Base-by-base conservation (phyloP, 1,140 invertebrate species). In the Agrypnia vestita region DNA sequence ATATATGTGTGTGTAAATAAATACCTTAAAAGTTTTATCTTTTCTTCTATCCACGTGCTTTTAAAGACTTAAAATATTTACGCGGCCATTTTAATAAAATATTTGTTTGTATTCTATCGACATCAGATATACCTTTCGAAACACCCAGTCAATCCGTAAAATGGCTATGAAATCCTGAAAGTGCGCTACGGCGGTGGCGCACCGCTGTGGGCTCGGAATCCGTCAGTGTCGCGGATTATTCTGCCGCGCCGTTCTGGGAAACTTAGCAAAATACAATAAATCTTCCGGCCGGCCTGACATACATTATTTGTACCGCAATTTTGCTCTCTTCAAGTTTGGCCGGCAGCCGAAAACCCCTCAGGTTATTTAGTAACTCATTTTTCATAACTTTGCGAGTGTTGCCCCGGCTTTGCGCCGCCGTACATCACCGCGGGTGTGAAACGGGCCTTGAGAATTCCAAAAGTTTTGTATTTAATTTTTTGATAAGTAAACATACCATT, bases 351-450 rank as follows among this genome's bases (percentile, higher is more conserved):
- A 35, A 51, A 25, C n/a, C n/a, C 47, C 67, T 25, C 15, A 49
- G 67, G 67, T 71, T 71, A 71, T 71, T 71, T 71, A 71, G 46
- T 71, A 71, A 71, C 67, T 71, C 67, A 71, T 71, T 71, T 71
- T 71, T 71, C 67, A 71, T 71, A 71, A 71, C 67, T 71, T 71
- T 71, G 21, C 21, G 17, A 62, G 59, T 62, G 59, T 62, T 13
- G 10, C 15, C 11, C 15, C 21, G 59, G 59, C 59, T 62, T 62
- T 62, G 25, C 59, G 25, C 17, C 59, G 19, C 17, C 19, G 10
- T 10, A 35, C 7, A 10, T 62, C 21, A 62, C 15, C 8, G 59
- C 21, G 19, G n/a, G 19, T 62, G 59, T 62, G 59, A 62, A 62
- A 10, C 59, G 8, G 59, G 15, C 59, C 21, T 62, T 25, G 25